Evolutionary conservation across 2,888 invertebrate genomes (phyloP), one percentile per base, ranked within the genome.

Genomic region (Xanthorhoe spadicearia): DNA sequence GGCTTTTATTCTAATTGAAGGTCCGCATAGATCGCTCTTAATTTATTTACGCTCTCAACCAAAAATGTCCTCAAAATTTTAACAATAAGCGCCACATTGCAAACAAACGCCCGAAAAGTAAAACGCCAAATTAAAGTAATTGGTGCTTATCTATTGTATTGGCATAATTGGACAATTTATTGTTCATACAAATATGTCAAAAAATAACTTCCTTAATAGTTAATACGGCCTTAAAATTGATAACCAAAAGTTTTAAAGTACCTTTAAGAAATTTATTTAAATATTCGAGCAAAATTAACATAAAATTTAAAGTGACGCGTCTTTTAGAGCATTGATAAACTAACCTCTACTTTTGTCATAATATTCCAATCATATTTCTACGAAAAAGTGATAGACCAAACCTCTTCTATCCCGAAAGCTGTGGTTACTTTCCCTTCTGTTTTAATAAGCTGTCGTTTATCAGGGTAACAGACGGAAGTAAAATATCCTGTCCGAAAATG

Each of bases 1-100:
- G 78, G 90, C 91, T 92, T 87, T 92, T 81, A 88, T 76, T 90
- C 80, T 90, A 93, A 92, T 93, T 93, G 91, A 87, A 88, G 90
- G 79, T 87, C 83, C 79, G 86, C 82, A 84, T 77, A 79, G 77
- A 84, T 86, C 84, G 77, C 79, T 81, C 78, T 83, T 86, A 84
- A 88, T 89, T 88, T 88, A 87, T 87, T 85, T 85, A 85, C 76
- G 78, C 76, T 81, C n/a, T 1, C 10, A 50, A 4, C 15, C 52
- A 18, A 55, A 43, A 55, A 18, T 17, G 2, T 8, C 4, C 2
- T 15, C 15, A 28, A 46, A 1, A 53, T 17, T 5, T 28, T 17
- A 0, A 55, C 2, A 17, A 9, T 17, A 32, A 2, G 38, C 13
- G 28, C 28, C 23, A 52, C 28, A n/a, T n/a, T n/a, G n/a, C n/a